These are phyloP conservation scores for Petaurus breviceps DNA, from an alignment of 2,113 vertebrate species.

Conservation along the genomic window DNA sequence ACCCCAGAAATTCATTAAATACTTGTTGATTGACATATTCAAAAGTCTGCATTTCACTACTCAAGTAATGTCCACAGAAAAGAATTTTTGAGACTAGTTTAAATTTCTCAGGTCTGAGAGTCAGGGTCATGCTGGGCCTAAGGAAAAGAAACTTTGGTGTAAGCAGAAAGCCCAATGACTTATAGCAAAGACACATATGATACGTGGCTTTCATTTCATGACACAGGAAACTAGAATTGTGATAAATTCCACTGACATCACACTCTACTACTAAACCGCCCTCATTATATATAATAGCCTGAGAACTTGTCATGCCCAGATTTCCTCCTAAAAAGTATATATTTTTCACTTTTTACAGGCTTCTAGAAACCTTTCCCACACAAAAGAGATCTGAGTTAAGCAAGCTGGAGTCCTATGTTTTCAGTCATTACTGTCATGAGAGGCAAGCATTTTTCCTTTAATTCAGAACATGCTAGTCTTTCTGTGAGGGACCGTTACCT, in stretches of 20 bases:
- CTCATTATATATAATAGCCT: not conserved
- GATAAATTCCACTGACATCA: not conserved
- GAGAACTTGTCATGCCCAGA: not conserved
- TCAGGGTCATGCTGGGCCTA: not conserved
- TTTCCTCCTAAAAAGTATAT: constrained; percentile 6
- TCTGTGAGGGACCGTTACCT: not conserved
- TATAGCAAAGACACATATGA: not conserved
- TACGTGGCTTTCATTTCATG: not conserved
- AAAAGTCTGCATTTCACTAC: not conserved
- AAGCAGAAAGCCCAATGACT: not conserved
- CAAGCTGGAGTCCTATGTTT: not conserved
- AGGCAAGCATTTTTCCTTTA: not conserved
- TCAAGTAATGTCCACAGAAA: not conserved
- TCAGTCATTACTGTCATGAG: too few relatives aligned
- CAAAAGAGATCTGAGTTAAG: not conserved
- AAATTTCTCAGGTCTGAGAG: not conserved
- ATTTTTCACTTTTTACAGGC: not conserved
- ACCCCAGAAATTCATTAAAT: not conserved
- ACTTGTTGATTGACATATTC: not conserved
- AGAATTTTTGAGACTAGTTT: not conserved
- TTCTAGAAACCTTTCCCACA: not conserved
- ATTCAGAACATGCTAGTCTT: not conserved
- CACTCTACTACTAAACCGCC: not conserved
- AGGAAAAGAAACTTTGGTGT: not conserved
- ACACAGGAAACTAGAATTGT: not conserved